Conservation (phyloP, 1,140 invertebrate genomes). For the Neodiprion pinetum region DNA sequence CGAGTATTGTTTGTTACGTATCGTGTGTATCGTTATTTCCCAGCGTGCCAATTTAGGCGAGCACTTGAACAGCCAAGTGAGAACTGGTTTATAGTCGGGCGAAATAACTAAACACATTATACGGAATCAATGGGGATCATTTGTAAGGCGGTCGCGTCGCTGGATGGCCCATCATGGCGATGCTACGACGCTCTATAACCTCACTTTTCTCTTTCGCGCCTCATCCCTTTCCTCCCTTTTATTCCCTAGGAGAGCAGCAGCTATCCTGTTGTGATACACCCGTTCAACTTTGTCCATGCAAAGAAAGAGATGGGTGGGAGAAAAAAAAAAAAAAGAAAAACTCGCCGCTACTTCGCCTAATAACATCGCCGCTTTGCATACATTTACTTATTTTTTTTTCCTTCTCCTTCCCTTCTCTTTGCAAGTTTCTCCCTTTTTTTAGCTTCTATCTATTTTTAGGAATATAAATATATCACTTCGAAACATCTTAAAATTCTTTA, state of each 20-base stretch:
- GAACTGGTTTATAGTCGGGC: neutral
- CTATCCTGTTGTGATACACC: slow-evolving; percentile 5
- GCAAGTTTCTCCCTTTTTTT: neutral
- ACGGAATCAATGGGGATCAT: slow-evolving; percentile 7
- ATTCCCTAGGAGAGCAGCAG: neutral
- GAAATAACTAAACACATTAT: slow-evolving; percentile 1
- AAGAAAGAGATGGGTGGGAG: neutral
- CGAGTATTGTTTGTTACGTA: too few relatives aligned
- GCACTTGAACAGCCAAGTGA: neutral
- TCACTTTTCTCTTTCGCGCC: slow-evolving; percentile 6
- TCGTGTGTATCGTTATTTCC: too few relatives aligned
- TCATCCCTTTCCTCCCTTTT: neutral
- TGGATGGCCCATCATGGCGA: slow-evolving; percentile 1
- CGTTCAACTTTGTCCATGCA: slow-evolving; percentile 3
- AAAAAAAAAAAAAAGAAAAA: neutral
- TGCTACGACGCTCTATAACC: neutral
- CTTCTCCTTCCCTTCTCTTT: neutral
- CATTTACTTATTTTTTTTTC: too few relatives aligned
- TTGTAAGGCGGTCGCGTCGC: neutral
- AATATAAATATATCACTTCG: neutral
- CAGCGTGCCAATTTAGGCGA: too few relatives aligned
- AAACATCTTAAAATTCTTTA: slow-evolving; percentile 5
- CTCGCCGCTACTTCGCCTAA: neutral
- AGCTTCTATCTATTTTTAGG: slow-evolving; percentile 2
- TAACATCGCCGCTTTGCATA: too few relatives aligned